These are phyloP conservation scores for Sycophaga agraensis DNA, from an alignment of 1,140 invertebrate species.

Conservation along the genomic window DNA sequence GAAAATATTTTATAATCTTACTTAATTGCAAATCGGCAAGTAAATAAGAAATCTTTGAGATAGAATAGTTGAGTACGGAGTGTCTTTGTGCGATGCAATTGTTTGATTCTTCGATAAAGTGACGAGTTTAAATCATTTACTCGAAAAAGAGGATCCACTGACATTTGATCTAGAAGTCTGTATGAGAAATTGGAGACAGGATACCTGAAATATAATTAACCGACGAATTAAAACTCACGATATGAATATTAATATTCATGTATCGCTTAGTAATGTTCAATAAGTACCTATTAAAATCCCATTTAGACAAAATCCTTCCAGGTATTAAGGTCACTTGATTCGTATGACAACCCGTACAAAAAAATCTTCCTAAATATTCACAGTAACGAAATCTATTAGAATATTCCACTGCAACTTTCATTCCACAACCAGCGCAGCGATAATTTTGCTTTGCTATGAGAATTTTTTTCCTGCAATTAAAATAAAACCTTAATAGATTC, in stretches of 20 bases:
- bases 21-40: constrained; percentile 66
- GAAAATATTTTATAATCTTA: constrained; percentile 45
- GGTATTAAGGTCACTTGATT: constrained; percentile 77
- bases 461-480: constrained; percentile 61
- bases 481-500: constrained; percentile 30
- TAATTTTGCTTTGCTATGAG: constrained; percentile 78
- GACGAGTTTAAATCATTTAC: constrained; percentile 70
- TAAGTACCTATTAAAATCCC: constrained; percentile 63
- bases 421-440: constrained; percentile 84
- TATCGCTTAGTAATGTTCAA: background rate
- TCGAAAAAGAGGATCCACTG: constrained; percentile 76
- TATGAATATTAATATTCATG: background rate
- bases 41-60: constrained; percentile 69
- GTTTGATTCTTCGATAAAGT: constrained; percentile 66
- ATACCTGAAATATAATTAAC: constrained; percentile 59
- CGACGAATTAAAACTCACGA: too few species aligned
- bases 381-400: constrained; percentile 77
- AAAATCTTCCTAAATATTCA: constrained; percentile 83
- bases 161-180: constrained; percentile 76
- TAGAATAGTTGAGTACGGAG: constrained; percentile 68
- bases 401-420: constrained; percentile 73
- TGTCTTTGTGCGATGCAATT: constrained; percentile 64
- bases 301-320: constrained; percentile 64
- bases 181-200: constrained; percentile 81
- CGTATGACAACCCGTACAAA: constrained; percentile 86